Percentiles rank a stretch among this genome's conserved stretches.
Evolutionary conservation across 2,888 invertebrate genomes (phyloP).

Genomic region (Scaptomyza parva): DNA sequence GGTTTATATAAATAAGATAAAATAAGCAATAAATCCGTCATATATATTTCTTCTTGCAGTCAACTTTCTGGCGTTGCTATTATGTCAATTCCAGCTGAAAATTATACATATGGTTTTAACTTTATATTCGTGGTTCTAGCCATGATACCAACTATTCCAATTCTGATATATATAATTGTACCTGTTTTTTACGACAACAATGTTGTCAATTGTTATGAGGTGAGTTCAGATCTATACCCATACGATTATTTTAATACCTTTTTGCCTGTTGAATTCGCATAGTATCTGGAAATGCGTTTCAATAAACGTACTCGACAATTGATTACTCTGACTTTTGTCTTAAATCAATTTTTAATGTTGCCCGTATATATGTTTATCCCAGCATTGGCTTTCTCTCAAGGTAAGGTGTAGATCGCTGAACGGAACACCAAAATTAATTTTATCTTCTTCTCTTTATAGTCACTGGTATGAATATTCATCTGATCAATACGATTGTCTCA

Average conservation of each 20-base stretch:
- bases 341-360: conserved; percentile 79
- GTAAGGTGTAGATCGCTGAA: conserved; percentile 57
- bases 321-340: conserved; percentile 81
- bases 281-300: conserved; percentile 84
- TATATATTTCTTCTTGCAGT: conserved; percentile 67
- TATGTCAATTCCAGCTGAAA: conserved; percentile 86
- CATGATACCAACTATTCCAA: conserved; percentile 83
- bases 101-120: conserved; percentile 85
- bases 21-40: not conserved
- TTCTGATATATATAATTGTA: conserved; percentile 83
- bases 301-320: conserved; percentile 81
- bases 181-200: conserved; percentile 86
- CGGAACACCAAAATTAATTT: not conserved
- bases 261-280: not conserved
- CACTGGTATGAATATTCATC: conserved; percentile 86
- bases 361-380: conserved; percentile 83
- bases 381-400: conserved; percentile 83
- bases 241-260: not conserved
- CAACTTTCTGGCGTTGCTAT: conserved; percentile 86
- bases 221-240: conserved; percentile 51
- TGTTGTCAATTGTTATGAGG: conserved; percentile 86
- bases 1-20: not conserved
- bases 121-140: conserved; percentile 84
- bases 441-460: conserved; percentile 82
- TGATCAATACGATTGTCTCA: conserved; percentile 86